Percentiles rank a stretch among this genome's conserved stretches.
These are phyloP conservation scores for Charina bottae DNA, from an alignment of 2,113 vertebrate genomes.

Conservation along the genomic window DNA sequence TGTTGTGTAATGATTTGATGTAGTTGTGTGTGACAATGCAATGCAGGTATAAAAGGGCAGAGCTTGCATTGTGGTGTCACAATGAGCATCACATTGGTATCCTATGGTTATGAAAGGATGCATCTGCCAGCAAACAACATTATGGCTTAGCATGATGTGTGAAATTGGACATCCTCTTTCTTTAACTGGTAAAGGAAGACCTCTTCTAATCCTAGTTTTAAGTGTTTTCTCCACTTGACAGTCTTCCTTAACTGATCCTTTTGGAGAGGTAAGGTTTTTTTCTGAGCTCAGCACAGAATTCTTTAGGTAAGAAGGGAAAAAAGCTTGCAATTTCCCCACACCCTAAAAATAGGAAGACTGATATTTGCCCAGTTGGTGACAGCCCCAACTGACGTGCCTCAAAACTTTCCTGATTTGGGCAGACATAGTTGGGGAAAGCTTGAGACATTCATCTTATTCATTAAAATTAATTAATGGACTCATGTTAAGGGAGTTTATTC, in stretches of 20 bases:
- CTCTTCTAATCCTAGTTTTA: background rate
- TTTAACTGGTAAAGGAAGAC: background rate
- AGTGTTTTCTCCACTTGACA: background rate
- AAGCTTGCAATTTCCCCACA: too few species aligned
- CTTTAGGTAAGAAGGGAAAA: background rate
- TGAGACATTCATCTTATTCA: background rate
- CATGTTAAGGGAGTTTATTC: constrained; percentile 19
- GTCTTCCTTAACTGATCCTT: background rate
- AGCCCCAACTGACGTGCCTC: background rate
- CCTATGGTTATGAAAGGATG: background rate
- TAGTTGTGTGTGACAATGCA: background rate
- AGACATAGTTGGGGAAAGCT: background rate
- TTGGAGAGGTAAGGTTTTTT: background rate
- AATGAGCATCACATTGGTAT: background rate
- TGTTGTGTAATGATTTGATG: background rate
- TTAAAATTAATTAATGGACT: background rate
- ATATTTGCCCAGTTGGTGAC: background rate
- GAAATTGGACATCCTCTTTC: background rate
- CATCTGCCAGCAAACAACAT: background rate
- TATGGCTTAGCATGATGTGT: background rate
- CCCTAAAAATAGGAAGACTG: background rate
- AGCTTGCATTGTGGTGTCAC: background rate
- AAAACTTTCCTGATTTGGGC: background rate
- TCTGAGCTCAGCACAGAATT: background rate
- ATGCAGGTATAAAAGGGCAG: background rate